These are phyloP conservation scores for Umimayanthus kanabou DNA, from an alignment of 92 coral and sea anemone genomes.

Conservation along the genomic window DNA sequence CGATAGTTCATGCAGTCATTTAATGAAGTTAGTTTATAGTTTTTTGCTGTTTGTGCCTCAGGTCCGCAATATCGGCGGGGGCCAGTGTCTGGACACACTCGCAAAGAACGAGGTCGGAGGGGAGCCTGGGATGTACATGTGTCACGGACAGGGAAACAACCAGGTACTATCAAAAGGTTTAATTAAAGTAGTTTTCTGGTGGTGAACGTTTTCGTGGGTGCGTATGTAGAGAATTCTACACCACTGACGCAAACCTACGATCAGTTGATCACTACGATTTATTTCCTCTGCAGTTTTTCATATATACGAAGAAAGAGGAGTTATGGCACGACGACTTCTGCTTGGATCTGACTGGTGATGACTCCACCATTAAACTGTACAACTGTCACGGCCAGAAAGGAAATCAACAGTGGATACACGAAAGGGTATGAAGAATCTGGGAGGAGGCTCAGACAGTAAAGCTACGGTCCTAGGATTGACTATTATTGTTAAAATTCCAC, in stretches of 20 bases:
- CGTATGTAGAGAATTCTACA: background rate
- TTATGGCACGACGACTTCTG: slow-evolving; percentile 94
- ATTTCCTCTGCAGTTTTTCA: slow-evolving; percentile 72
- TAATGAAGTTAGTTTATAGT: background rate
- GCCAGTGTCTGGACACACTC: slow-evolving; percentile 85
- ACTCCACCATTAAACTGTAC: slow-evolving; percentile 71
- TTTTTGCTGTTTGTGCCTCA: slow-evolving; percentile 12
- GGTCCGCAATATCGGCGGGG: slow-evolving; percentile 75
- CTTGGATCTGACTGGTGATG: slow-evolving; percentile 68
- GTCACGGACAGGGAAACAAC: slow-evolving; percentile 93
- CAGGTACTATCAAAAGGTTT: slow-evolving; percentile 63
- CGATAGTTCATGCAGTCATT: background rate
- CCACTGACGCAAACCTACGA: background rate
- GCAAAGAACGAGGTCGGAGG: slow-evolving; percentile 86
- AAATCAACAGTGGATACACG: slow-evolving; percentile 90
- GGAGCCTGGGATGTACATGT: slow-evolving; percentile 89
- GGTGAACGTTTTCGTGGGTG: too few relatives aligned
- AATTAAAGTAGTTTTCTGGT: background rate
- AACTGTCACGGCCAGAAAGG: slow-evolving; percentile 92
- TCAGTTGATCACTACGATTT: background rate
- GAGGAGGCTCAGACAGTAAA: background rate
- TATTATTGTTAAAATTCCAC: too few relatives aligned
- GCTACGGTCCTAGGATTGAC: too few relatives aligned
- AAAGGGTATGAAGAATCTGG: slow-evolving; percentile 50
- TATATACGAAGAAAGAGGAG: slow-evolving; percentile 87